phyloP scores from a whole-genome alignment of 2,888 invertebrate genomes.

The Eupelmus urozonus region DNA sequence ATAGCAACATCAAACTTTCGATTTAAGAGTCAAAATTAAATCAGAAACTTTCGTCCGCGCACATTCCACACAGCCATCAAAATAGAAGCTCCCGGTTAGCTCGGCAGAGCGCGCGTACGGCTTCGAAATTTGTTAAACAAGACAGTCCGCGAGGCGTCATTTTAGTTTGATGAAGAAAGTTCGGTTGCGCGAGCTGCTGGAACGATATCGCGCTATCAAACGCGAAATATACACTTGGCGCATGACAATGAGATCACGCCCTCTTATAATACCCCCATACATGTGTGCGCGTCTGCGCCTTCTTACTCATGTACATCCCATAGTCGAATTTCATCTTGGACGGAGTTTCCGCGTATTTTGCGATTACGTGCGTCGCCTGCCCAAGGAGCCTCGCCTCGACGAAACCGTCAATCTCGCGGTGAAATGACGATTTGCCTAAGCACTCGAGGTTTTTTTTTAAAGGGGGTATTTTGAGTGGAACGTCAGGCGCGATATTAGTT shows the following conservation, averaged over 20 bases:
- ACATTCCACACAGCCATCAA: not conserved
- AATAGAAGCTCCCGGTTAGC: not conserved
- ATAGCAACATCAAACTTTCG: not conserved
- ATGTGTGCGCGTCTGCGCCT: not conserved
- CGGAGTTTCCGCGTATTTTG: constrained; percentile 46
- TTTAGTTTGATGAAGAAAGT: constrained; percentile 60
- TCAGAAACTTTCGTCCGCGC: not conserved
- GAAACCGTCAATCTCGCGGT: constrained; percentile 29
- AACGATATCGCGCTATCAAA: constrained; percentile 58
- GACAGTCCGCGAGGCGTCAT: constrained; percentile 56
- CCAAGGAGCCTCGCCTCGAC: not conserved
- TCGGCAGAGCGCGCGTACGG: constrained; percentile 36
- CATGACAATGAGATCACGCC: constrained; percentile 58
- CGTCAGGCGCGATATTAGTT: too few relatives aligned
- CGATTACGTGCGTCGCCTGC: constrained; percentile 43
- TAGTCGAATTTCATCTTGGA: constrained; percentile 51
- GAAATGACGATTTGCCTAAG: constrained; percentile 30
- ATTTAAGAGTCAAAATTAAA: not conserved
- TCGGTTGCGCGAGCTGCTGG: constrained; percentile 15
- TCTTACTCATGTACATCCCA: constrained; percentile 51
- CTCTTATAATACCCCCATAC: not conserved
- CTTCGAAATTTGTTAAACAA: constrained; percentile 56
- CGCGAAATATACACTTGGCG: constrained; percentile 58
- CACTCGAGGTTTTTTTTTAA: too few relatives aligned
- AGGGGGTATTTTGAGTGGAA: too few relatives aligned